phyloP scores from a whole-genome alignment of 2,113 vertebrate genomes.

The Chloropsis hardwickii region DNA sequence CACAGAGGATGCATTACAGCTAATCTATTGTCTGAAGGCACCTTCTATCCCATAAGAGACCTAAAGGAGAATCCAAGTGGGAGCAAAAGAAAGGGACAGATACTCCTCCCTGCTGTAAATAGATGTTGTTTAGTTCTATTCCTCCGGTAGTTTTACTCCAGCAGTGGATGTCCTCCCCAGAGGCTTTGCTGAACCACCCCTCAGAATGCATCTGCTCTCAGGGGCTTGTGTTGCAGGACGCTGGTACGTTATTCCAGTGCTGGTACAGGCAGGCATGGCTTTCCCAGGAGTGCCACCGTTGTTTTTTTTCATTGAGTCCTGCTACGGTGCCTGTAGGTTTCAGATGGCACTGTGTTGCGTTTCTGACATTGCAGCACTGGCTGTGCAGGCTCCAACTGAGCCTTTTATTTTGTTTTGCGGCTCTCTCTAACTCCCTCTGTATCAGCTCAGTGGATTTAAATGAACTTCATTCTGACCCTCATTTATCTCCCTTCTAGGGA shows the following conservation, averaged over 20 bases:
- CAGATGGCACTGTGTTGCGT: constrained; percentile 10
- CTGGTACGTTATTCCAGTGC: background rate
- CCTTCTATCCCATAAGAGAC: background rate
- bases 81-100: background rate
- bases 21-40: constrained; percentile 1
- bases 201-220: background rate
- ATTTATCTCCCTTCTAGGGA: background rate
- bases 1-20: background rate
- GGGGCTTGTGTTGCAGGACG: background rate
- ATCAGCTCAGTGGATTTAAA: background rate
- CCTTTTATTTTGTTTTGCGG: constrained; percentile 44
- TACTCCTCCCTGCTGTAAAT: background rate
- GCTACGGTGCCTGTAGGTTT: constrained; percentile 26
- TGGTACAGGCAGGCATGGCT: background rate
- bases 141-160: background rate
- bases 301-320: background rate
- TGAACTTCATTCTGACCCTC: constrained; percentile 12
- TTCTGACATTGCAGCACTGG: constrained; percentile 26
- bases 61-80: background rate
- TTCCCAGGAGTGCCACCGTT: background rate
- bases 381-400: constrained; percentile 18
- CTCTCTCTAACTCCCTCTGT: background rate
- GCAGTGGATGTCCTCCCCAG: background rate
- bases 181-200: background rate
- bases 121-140: background rate